Conservation (phyloP, 1,140 invertebrate genomes). For the Cecropterus lyciades region DNA sequence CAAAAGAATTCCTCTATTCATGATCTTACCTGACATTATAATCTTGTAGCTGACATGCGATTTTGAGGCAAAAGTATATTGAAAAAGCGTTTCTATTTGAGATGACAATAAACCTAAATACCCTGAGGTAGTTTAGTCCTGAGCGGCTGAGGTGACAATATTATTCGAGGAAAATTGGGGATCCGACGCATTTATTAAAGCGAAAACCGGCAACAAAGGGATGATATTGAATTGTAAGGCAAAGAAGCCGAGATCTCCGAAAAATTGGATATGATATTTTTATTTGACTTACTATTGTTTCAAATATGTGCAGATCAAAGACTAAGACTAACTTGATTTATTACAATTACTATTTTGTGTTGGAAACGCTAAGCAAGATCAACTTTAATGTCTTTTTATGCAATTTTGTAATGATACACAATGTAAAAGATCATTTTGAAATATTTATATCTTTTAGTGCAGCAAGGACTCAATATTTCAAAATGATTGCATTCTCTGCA, state of each 20-base stretch:
- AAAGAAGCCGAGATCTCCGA: constrained; percentile 43
- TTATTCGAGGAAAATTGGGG: constrained; percentile 77
- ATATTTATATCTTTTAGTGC: background rate
- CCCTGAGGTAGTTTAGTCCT: constrained; percentile 41
- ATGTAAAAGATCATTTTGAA: background rate
- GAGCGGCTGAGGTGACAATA: constrained; percentile 71
- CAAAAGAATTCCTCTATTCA: constrained; percentile 24
- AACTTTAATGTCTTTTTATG: too few species aligned
- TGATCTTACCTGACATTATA: constrained; percentile 13
- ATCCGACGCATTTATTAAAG: constrained; percentile 79
- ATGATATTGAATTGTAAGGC: constrained; percentile 82
- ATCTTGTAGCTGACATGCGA: constrained; percentile 31
- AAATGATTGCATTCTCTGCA: constrained; percentile 9
- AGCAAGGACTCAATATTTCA: constrained; percentile 15
- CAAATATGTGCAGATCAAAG: too few species aligned
- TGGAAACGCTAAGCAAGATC: too few species aligned
- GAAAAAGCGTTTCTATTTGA: constrained; percentile 44
- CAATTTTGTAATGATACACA: too few species aligned
- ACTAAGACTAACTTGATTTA: too few species aligned
- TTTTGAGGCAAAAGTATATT: constrained; percentile 43
- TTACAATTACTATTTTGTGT: too few species aligned
- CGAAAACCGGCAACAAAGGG: constrained; percentile 81
- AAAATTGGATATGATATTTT: constrained; percentile 48
- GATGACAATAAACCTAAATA: constrained; percentile 55
- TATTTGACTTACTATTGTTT: too few species aligned